Evolutionary conservation across 2,888 invertebrate genomes (phyloP).

Genomic region (Augiades crinisus): DNA sequence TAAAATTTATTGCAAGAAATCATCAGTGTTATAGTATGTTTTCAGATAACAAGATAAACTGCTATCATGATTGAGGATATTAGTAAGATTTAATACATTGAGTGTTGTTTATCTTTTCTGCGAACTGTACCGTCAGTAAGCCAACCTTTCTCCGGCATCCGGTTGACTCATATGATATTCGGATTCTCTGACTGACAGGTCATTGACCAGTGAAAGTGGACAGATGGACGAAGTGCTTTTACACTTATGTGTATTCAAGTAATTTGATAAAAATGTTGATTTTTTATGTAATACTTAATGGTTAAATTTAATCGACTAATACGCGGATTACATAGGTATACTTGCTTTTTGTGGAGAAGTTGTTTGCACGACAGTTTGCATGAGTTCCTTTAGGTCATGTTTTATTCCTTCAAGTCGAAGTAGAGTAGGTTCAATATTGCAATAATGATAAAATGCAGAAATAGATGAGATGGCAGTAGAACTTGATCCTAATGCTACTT

Average conservation of each 20-base stretch:
- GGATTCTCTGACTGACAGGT: constrained; percentile 27
- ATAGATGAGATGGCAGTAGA: too few species aligned
- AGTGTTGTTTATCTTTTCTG: neutral
- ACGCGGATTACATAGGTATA: too few species aligned
- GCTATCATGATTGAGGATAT: too few species aligned
- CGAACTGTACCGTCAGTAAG: constrained; percentile 10
- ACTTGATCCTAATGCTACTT: too few species aligned
- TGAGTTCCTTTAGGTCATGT: too few species aligned
- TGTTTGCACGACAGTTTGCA: neutral
- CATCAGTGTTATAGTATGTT: too few species aligned
- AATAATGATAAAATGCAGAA: too few species aligned
- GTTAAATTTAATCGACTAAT: neutral
- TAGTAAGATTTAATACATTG: too few species aligned
- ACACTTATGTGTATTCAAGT: constrained; percentile 11
- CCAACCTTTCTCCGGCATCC: constrained; percentile 35
- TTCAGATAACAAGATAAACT: too few species aligned
- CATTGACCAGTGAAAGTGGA: constrained; percentile 35
- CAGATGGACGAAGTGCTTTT: constrained; percentile 22
- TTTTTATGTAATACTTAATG: neutral
- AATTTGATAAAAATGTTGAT: neutral
- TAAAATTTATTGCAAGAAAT: too few species aligned
- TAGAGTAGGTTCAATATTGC: too few species aligned
- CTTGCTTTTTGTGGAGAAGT: neutral
- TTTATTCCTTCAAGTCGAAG: too few species aligned
- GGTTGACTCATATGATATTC: constrained; percentile 27